Evolutionary conservation across 2,113 vertebrate genomes (phyloP).

Genomic region (Spea bombifrons): DNA sequence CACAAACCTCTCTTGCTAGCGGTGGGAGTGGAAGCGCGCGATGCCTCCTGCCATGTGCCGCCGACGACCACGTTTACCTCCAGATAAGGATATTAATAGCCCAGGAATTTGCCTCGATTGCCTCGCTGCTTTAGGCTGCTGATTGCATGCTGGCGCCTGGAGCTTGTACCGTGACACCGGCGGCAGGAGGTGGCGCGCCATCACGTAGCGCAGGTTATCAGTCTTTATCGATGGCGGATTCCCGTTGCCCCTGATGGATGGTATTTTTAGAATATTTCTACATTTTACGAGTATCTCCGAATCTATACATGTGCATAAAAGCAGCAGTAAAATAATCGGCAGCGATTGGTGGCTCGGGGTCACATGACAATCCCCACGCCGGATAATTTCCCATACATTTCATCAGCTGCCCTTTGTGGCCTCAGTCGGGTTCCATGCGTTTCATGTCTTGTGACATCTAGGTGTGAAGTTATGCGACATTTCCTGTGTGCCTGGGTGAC

Average conservation of each 20-base stretch:
- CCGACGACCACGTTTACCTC: not conserved
- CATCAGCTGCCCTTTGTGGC: not conserved
- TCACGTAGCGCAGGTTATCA: no score
- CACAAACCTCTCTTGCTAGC: no score
- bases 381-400: not conserved
- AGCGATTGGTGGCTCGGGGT: no score
- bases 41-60: not conserved
- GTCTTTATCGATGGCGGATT: no score
- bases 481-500: not conserved
- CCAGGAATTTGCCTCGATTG: slow-evolving; percentile 3
- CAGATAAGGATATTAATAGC: slow-evolving; percentile 35
- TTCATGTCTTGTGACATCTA: not conserved
- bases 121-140: not conserved
- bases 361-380: no score
- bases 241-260: no score
- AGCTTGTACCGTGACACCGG: not conserved
- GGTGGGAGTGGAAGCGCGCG: not conserved
- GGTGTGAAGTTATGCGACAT: not conserved
- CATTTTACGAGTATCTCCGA: no score
- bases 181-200: no score
- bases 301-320: no score
- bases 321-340: no score
- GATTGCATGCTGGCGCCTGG: not conserved
- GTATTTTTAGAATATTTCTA: no score
- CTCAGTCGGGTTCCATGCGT: not conserved